Base-by-base conservation (phyloP, 2,113 vertebrate species). In the Osmerus mordax region DNA sequence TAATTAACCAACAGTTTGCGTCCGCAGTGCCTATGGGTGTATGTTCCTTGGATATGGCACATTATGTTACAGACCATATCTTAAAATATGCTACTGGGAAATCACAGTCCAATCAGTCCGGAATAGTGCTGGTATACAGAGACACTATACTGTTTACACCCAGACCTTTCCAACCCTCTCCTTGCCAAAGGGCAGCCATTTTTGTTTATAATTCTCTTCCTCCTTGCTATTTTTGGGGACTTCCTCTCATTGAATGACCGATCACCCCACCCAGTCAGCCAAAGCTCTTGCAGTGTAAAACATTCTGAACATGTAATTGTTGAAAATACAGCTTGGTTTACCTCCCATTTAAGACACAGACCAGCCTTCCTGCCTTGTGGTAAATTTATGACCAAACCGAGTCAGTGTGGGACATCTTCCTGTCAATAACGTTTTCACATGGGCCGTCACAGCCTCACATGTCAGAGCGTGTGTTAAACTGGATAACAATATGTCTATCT, bases 151-250 rank as follows among this genome's bases (percentile, higher is more conserved):
- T 25, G 65, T 54, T 2, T 25, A 62, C 2, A 23, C 25, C 36
- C 14, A 3, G 36, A 67, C 65, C 36, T 64, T 71, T 14, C 51
- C 67, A 5, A 47, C 41, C 41, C 6, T 66, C 28, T 25, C 0
- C 61, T 28, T 29, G 25, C 13, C 23, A 23, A 62, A 25, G 28
- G 21, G 3, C 14, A 7, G 11, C 41, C 2, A 55, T 75, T 55
- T 68, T 41, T 47, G 68, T 66, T 53, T 18, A 32, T 54, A 69
- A 47, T 3, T 4, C 59, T 76, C 70, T 79, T 77, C 70, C 84
- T 77, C 67, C 21, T 63, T 67, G 70, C 74, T 70, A 60, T 78
- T 75, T 73, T 36, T 65, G 64, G 25, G 51, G 74, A 36, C 74
- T 79, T 81, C 69, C 61, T 76, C 67, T 71, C 68, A 62, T n/a